Evolutionary conservation across 2,797 vertebrate genomes (phyloP).

Genomic region (Coranthus polyacanthus): DNA sequence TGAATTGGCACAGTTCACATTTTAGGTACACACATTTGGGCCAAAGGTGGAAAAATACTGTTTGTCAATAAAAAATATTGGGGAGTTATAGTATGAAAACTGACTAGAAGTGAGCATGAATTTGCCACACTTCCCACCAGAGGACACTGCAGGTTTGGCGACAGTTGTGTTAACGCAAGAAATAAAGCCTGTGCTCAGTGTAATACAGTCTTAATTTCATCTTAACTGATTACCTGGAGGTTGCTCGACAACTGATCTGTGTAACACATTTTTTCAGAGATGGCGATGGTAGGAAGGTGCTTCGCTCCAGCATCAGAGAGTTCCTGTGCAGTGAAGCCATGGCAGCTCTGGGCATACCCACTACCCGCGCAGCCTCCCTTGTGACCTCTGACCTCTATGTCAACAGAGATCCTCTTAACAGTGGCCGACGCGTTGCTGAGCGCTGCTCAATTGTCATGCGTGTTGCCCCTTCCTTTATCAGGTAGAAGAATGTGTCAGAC

Average conservation of each 20-base stretch:
- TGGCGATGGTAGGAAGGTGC: constrained; percentile 91
- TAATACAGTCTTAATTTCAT: no score
- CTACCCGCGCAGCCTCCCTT: constrained; percentile 87
- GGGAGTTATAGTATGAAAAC: no score
- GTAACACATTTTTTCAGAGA: constrained; percentile 75
- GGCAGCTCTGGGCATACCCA: constrained; percentile 90
- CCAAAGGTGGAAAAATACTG: no score
- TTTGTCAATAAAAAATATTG: no score
- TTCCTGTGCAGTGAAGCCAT: constrained; percentile 94
- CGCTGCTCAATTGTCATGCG: constrained; percentile 89
- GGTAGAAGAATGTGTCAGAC: constrained; percentile 77
- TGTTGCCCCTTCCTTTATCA: constrained; percentile 89
- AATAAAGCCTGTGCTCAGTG: no score
- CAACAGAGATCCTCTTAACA: constrained; percentile 86
- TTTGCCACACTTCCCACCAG: no score
- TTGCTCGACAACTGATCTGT: background rate
- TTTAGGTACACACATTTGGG: no score
- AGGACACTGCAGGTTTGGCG: no score
- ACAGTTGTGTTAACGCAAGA: no score
- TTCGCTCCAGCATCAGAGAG: constrained; percentile 91
- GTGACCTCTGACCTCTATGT: constrained; percentile 88
- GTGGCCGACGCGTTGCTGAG: constrained; percentile 86
- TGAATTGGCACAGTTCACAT: no score
- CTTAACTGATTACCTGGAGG: background rate
- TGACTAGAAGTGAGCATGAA: no score